Evolutionary conservation across 2,888 invertebrate genomes (phyloP), one percentile per base, ranked within the genome.

Genomic region (Neoitamus cyanurus): DNA sequence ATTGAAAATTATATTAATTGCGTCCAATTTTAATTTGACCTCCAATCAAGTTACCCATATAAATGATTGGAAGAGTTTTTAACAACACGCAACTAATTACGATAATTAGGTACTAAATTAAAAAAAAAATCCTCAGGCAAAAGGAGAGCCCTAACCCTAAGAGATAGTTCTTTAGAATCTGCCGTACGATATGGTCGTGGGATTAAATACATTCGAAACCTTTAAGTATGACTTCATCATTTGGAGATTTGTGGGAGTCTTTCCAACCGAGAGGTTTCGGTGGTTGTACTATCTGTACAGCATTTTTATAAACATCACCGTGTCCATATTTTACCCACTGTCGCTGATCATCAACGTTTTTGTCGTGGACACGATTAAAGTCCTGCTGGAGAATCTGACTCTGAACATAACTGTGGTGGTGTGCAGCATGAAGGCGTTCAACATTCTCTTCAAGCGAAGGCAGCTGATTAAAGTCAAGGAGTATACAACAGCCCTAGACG

Each of bases 261-360:
- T 36, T 6, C 82, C 82, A 82, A 34, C 42, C 15, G 15, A 82
- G 20, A 82, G 25, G 37, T 37, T 4, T 20, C 37, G 15, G 25
- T 25, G 6, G 15, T 11, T 68, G 6, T 82, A 82, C n/a, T 82
- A 82, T 28, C 9, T 82, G 9, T 82, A 82, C 37, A 34, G 36
- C n/a, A n/a, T 82, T 9, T 37, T 68, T 5, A 28, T 82, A n/a
- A 68, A 82, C 20, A 1, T 28, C 3, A 2, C 28, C 5, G 69
- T 82, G 25, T 13, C 69, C 3, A 36, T 69, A 11, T 69, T 28
- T n/a, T 82, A 82, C 31, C 82, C 82, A 82, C 6, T 82, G n/a
- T 82, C 82, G 7, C 25, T 82, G 3, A 28, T 82, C 5, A 82
- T 82, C 3, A 69, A 25, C 2, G 3, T 82, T 2, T 82, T 82